These are phyloP conservation scores for Callopanchax toddi DNA, from an alignment of 2,113 vertebrate genomes.

Conservation along the genomic window DNA sequence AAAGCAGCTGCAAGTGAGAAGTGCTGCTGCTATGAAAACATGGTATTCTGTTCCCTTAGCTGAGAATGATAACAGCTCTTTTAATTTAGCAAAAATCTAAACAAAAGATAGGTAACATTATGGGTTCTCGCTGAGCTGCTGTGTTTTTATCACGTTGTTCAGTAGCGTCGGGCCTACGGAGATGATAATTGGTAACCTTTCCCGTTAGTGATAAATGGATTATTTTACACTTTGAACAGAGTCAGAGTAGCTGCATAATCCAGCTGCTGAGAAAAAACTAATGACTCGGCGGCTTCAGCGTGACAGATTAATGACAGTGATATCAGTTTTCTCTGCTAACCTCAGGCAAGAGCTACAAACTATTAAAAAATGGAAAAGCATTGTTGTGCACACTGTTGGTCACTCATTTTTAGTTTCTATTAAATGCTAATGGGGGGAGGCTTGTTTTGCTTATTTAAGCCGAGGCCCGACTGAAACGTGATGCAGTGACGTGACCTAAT, in stretches of 20 bases:
- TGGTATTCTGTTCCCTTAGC: neutral
- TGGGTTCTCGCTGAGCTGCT: no score
- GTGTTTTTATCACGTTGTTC: no score
- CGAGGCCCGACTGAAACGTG: conserved; percentile 24
- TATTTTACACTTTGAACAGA: neutral
- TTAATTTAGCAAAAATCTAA: no score
- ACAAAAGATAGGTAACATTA: no score
- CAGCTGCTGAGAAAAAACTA: neutral
- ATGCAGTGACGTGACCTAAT: conserved; percentile 36
- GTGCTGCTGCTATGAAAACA: neutral
- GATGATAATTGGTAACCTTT: neutral
- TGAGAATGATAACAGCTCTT: no score
- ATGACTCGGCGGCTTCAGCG: neutral
- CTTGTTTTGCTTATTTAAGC: neutral
- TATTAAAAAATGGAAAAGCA: neutral
- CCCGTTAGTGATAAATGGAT: neutral
- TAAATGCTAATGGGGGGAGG: neutral
- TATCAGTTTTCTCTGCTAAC: neutral
- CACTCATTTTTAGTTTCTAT: neutral
- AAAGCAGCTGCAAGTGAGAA: neutral
- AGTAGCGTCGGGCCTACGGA: no score
- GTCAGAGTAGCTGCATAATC: neutral
- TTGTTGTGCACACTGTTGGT: neutral
- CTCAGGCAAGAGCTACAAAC: neutral
- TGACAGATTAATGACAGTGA: neutral